Conservation (phyloP, 2,797 vertebrate genomes). For the Anguilla obscura region DNA sequence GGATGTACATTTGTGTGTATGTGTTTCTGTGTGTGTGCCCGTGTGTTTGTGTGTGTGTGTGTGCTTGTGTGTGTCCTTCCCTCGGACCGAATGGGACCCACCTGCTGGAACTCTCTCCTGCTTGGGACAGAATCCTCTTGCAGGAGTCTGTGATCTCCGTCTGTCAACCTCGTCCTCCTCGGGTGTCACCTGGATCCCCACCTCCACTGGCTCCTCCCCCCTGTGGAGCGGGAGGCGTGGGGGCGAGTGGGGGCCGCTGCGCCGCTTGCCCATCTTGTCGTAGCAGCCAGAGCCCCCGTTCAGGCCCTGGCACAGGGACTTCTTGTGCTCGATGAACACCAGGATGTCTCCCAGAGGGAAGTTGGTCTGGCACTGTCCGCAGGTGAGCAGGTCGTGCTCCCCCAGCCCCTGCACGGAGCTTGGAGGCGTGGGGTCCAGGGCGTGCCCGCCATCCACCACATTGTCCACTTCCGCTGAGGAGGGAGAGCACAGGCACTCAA, state of each 20-base stretch:
- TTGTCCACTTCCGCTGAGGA: slow-evolving; percentile 86
- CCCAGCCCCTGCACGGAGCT: slow-evolving; percentile 75
- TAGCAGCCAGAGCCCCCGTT: slow-evolving; percentile 74
- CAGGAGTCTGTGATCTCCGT: slow-evolving; percentile 70
- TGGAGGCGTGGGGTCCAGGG: slow-evolving; percentile 68
- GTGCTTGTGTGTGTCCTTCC: slow-evolving; percentile 17
- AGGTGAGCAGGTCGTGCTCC: slow-evolving; percentile 95
- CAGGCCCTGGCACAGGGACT: slow-evolving; percentile 84
- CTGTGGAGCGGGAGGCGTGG: slow-evolving; percentile 82
- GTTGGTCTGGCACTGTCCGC: slow-evolving; percentile 98
- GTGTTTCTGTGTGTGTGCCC: slow-evolving; percentile 7
- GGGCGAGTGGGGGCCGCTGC: slow-evolving; percentile 75
- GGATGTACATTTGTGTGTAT: slow-evolving; percentile 47
- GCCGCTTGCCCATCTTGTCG: slow-evolving; percentile 83
- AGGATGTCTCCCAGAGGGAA: slow-evolving; percentile 97
- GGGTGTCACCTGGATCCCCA: slow-evolving; percentile 95
- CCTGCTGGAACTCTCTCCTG: slow-evolving; percentile 88
- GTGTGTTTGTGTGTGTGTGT: neutral
- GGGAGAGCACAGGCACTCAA: slow-evolving; percentile 50
- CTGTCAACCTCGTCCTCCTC: slow-evolving; percentile 72
- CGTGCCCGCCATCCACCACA: slow-evolving; percentile 82
- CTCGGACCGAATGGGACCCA: slow-evolving; percentile 23
- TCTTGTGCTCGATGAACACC: slow-evolving; percentile 99
- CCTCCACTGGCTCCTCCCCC: slow-evolving; percentile 91
- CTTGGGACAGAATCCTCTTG: slow-evolving; percentile 93